These are phyloP conservation scores for Lasiurus borealis DNA, from an alignment of 2,113 vertebrate species.

Conservation along the genomic window DNA sequence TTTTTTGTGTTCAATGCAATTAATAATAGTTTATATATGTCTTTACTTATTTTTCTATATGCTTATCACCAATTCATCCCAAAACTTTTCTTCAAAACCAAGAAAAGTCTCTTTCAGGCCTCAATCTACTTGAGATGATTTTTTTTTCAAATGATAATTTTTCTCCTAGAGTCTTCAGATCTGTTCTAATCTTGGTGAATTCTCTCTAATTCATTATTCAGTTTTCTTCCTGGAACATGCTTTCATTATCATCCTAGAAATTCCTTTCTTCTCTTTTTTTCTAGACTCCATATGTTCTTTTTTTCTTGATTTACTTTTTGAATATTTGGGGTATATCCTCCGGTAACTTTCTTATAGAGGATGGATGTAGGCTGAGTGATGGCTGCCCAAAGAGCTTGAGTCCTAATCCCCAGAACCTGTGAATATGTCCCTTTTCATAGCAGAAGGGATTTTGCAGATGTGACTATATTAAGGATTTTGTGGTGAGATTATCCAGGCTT, in stretches of 20 bases:
- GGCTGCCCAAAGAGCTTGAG: not conserved
- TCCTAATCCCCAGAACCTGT: not conserved
- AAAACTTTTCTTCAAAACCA: not conserved
- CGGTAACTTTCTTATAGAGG: not conserved
- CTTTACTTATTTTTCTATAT: constrained; percentile 35
- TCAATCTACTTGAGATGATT: not conserved
- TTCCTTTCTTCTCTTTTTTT: not conserved
- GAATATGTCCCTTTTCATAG: not conserved
- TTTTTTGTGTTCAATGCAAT: not conserved
- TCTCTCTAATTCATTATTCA: not conserved
- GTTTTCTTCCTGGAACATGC: not conserved
- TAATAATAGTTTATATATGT: not conserved
- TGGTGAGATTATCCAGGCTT: not conserved
- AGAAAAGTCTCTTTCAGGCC: not conserved
- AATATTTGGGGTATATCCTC: not conserved
- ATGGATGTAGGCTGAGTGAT: not conserved
- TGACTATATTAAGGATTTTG: not conserved
- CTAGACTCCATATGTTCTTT: not conserved
- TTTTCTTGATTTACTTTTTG: not conserved
- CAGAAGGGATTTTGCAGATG: not conserved
- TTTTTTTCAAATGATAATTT: not conserved
- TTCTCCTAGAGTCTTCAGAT: not conserved
- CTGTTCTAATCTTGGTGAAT: not conserved
- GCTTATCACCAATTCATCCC: not conserved
- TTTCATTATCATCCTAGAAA: not conserved